Evolutionary conservation across 2,113 vertebrate genomes (phyloP).

Genomic region (Solea senegalensis): DNA sequence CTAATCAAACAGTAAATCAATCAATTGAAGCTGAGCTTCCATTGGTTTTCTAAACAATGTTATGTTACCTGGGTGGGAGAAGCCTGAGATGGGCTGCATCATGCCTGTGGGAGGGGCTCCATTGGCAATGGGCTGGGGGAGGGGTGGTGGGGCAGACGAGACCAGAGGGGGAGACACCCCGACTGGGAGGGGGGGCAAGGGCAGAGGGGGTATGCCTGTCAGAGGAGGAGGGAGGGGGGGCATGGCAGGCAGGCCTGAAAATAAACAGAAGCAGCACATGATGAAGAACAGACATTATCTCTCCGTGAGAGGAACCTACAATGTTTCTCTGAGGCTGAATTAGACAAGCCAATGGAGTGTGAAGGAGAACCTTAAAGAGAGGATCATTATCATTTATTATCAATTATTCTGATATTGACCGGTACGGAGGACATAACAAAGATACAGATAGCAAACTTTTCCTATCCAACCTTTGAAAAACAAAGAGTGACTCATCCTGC

Average conservation of each 20-base stretch:
- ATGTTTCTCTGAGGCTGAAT: not conserved
- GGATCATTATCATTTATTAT: not conserved
- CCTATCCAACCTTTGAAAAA: constrained; percentile 1
- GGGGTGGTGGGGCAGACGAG: constrained; percentile 87
- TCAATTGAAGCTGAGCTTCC: too few species aligned
- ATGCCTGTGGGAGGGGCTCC: constrained; percentile 87
- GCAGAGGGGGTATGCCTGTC: constrained; percentile 87
- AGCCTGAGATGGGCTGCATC: constrained; percentile 91
- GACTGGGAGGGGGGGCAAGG: constrained; percentile 90
- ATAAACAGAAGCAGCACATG: not conserved
- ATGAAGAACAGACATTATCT: too few species aligned
- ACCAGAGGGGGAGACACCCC: constrained; percentile 95
- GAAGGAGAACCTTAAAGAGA: not conserved
- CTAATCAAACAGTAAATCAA: too few species aligned
- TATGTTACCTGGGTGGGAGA: constrained; percentile 88
- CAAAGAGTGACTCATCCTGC: not conserved
- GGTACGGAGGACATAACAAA: not conserved
- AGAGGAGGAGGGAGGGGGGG: constrained; percentile 84
- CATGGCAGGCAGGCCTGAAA: constrained; percentile 87
- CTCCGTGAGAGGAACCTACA: too few species aligned
- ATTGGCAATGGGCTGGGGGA: constrained; percentile 89
- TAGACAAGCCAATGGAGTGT: too few species aligned
- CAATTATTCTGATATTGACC: not conserved
- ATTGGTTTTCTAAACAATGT: not conserved
- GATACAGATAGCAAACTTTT: not conserved